These are phyloP conservation scores for Stictonetta naevosa DNA, from an alignment of 2,113 vertebrate genomes.

Conservation along the genomic window DNA sequence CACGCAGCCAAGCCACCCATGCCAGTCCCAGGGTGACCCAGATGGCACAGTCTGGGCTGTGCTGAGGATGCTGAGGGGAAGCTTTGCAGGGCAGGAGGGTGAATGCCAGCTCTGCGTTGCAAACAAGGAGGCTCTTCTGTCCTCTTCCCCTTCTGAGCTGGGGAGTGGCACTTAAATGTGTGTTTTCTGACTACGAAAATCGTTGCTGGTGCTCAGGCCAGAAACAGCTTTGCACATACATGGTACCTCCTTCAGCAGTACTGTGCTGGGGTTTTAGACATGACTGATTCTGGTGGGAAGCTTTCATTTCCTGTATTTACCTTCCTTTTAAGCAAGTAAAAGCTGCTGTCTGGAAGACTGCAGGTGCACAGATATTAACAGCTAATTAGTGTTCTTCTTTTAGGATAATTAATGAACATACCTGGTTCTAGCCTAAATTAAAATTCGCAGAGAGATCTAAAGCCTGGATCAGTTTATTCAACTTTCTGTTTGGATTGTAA, in stretches of 20 bases:
- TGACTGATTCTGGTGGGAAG: background rate
- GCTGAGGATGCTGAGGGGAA: background rate
- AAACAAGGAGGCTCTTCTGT: background rate
- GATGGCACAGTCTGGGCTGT: rapidly evolving
- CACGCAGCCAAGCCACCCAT: rapidly evolving
- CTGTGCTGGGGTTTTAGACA: background rate
- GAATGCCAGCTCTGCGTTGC: background rate
- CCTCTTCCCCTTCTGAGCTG: background rate
- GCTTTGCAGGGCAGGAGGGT: rapidly evolving
- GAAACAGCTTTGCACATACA: rapidly evolving
- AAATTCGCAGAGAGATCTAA: background rate
- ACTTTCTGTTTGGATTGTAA: background rate
- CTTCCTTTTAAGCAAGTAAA: background rate
- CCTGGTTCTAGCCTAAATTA: background rate
- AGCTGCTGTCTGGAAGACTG: background rate
- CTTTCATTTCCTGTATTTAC: background rate
- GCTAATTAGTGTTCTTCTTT: background rate
- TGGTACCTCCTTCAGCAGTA: background rate
- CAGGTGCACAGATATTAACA: background rate
- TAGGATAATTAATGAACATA: background rate
- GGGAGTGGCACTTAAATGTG: rapidly evolving
- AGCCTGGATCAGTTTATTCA: background rate
- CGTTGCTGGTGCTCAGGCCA: background rate
- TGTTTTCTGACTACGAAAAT: background rate
- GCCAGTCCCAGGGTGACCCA: background rate